These are phyloP conservation scores for Elgaria multicarinata DNA, from an alignment of 2,113 vertebrate genomes.

Conservation along the genomic window DNA sequence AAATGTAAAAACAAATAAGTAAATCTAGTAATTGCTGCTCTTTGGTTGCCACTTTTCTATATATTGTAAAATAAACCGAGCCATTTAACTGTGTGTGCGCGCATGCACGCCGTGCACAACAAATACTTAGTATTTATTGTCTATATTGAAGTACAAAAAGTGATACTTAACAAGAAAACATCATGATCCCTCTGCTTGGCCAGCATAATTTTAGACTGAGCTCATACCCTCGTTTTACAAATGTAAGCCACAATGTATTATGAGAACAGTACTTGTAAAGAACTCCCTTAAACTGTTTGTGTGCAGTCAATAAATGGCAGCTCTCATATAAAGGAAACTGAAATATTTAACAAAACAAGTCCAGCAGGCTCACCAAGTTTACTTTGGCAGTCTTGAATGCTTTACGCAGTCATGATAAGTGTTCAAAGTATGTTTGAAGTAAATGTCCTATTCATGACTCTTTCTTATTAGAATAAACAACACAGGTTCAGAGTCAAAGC, in stretches of 20 bases:
- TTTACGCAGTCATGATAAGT: neutral
- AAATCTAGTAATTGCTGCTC: neutral
- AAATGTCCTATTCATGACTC: neutral
- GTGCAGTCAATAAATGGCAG: neutral
- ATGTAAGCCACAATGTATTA: neutral
- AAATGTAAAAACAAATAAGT: neutral
- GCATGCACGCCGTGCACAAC: neutral
- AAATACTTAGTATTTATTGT: neutral
- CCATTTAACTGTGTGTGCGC: neutral
- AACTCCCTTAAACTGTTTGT: neutral
- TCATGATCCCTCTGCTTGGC: neutral
- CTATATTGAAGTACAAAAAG: neutral
- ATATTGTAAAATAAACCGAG: neutral
- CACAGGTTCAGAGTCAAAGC: neutral
- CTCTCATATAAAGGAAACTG: neutral
- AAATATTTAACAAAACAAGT: constrained; percentile 16
- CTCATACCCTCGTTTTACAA: neutral
- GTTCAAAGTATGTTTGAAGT: constrained; percentile 5
- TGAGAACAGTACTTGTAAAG: neutral
- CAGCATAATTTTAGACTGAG: neutral
- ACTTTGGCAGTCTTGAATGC: neutral
- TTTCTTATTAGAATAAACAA: neutral
- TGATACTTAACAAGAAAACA: neutral
- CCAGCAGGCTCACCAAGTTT: constrained; percentile 9
- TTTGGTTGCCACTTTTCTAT: neutral